A percentile compares a stretch with the other conserved stretches of the same genome.
These are phyloP conservation scores for Ormyrus thymus DNA, from an alignment of 2,888 invertebrate species.

Conservation along the genomic window DNA sequence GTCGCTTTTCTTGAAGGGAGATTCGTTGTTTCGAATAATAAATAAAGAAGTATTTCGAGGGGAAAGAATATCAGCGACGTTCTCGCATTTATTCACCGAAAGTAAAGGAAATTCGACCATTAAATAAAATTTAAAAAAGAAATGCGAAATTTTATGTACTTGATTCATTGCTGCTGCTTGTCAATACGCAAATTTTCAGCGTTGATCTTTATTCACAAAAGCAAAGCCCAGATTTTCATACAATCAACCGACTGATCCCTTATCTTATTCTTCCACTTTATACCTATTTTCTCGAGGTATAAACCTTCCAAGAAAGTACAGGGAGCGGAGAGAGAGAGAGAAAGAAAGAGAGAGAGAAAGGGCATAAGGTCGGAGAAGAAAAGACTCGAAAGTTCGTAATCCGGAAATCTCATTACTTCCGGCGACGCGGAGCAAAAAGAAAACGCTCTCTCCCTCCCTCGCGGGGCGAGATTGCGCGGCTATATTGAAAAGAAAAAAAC, in stretches of 20 bases:
- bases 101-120: no score
- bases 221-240: conserved; percentile 22
- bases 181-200: neutral
- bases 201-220: conserved; percentile 29
- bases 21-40: no score
- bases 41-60: no score
- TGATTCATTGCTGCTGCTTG: no score
- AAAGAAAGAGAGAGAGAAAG: conserved; percentile 24
- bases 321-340: neutral
- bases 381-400: conserved; percentile 58
- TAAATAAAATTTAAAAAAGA: no score
- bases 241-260: conserved; percentile 30
- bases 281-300: no score
- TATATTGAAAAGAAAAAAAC: conserved; percentile 44
- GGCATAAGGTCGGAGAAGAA: conserved; percentile 25
- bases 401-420: conserved; percentile 60
- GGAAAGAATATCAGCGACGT: no score
- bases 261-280: no score
- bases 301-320: no score
- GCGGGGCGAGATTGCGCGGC: conserved; percentile 43
- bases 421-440: conserved; percentile 53
- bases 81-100: no score
- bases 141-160: no score
- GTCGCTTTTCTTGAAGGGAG: no score
- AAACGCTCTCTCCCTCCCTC: conserved; percentile 31